Evolutionary conservation across 1,140 invertebrate genomes (phyloP), one percentile per base, ranked within the genome.

Genomic region (Zaprionus ghesquierei): DNA sequence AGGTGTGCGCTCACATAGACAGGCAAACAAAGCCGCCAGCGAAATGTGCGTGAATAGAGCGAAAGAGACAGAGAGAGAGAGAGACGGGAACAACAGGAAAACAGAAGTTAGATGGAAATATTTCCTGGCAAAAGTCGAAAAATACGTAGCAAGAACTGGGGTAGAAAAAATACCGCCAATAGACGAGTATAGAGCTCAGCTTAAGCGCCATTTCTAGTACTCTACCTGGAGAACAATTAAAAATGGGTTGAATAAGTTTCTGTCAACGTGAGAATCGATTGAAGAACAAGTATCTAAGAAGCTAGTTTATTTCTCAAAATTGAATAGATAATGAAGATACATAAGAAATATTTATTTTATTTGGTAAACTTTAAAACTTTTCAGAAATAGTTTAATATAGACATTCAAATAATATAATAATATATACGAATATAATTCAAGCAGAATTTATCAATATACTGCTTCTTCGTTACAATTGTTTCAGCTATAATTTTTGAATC

Each of bases 1-100:
- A 44, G 55, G 22, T 41, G 20, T 31, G 44, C 15, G 12, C 44
- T 27, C 60, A 20, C 25, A 20, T 46, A 59, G 33, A 68, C 49
- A 50, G 49, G 44, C 53, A 62, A 61, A 80, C 62, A 25, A 49
- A 58, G 12, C 72, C 68, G 65, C 56, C 50, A 68, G 80, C 73
- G 13, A 77, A 81, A 74, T 84, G 77, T 85, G 81, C 77, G 81
- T 84, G 73, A 69, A 66, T 63, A 80, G 5, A 73, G 68, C 61
- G 73, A 84, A 6, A 41, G 2, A 0, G 27, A 29, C 6, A 29
- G 27, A 8, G 27, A 79, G 59, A 63, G 38, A n/a, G 10, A 44
- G 23, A 62, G 10, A 66, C 53, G 46, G 46, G 55, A 38, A 18
- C 12, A 13, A 62, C 12, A 66, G 58, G 46, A 54, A 60, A 38